Evolutionary conservation across 35 echinoderm and acorn worm genomes (phyloP), one percentile per base, ranked within the genome.

Genomic region (Lytechinus variegatus): DNA sequence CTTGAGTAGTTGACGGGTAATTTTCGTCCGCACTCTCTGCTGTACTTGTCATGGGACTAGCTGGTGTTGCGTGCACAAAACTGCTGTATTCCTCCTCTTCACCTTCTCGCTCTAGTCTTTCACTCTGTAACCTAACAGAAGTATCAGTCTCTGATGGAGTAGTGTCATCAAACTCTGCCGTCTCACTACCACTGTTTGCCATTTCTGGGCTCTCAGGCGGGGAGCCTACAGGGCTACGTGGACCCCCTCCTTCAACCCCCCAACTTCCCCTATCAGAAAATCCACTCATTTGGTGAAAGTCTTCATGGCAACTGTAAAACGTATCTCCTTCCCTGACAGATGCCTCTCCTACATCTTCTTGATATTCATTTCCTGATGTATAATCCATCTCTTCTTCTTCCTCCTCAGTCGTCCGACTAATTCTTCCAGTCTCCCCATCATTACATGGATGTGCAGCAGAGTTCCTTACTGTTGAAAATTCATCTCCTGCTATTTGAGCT

Each of bases 341-440:
- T 54, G 24, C n/a, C 12, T 94, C 86, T 54, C 60, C 92, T 3
- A 29, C 61, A 58, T 96, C 54, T 54, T 94, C 95, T 16, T 94
- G 53, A 54, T 96, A 54, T 54, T 94, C 95, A 10, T 96, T 54
- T 27, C 93, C 94, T 28, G 54, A 56, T 27, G 87, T 94, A 55
- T 96, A 96, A 95, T 96, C 96, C 27, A 96, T 54, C 55, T 95
- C 87, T 86, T 96, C 96, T 89, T 95, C 87, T 52, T 95, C 94
- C 52, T 96, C 95, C n/a, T 92, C 87, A 28, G 55, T 61, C 11
- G 27, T 57, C 72, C 60, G 27, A 10, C 27, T n/a, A 54, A 24
- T 92, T 61, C 54, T 57, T 53, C 53, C 52, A 57, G 55, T 19
- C 52, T 93, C 92, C 16, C 27, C 55, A 55, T 57, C 92, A 79